phyloP scores from a whole-genome alignment of 2,797 vertebrate genomes.

The Sebastes diploproa region DNA sequence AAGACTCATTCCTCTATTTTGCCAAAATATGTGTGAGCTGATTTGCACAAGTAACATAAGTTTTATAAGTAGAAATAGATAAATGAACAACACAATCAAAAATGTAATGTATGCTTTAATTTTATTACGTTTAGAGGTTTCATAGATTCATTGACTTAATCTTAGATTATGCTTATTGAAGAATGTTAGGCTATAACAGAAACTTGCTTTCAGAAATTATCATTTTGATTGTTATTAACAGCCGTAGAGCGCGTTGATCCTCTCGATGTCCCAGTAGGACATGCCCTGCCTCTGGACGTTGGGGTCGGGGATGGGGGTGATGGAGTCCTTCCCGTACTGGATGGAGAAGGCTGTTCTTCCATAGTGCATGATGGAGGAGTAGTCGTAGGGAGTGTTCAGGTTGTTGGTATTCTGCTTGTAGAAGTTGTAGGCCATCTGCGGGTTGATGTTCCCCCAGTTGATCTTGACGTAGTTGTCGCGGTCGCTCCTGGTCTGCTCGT shows the following conservation, averaged over 20 bases:
- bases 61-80: no score
- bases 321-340: not conserved
- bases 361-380: slow-evolving; percentile 82
- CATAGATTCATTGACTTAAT: not conserved
- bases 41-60: no score
- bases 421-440: slow-evolving; percentile 64
- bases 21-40: no score
- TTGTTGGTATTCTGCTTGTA: slow-evolving; percentile 71
- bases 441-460: slow-evolving; percentile 74
- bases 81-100: not conserved
- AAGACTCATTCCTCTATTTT: no score
- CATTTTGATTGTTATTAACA: slow-evolving; percentile 7
- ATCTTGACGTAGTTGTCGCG: slow-evolving; percentile 66
- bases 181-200: not conserved
- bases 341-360: slow-evolving; percentile 61
- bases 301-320: no score
- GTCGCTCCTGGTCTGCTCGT: slow-evolving; percentile 80
- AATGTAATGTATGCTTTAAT: not conserved
- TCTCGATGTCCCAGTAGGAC: slow-evolving; percentile 46
- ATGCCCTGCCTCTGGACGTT: slow-evolving; percentile 22
- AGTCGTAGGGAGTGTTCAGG: slow-evolving; percentile 43
- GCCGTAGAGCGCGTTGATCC: slow-evolving; percentile 43
- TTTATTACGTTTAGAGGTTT: not conserved
- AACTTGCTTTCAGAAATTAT: not conserved
- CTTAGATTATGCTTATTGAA: not conserved